Evolutionary conservation across 2,888 invertebrate genomes (phyloP).

Genomic region (Ormyrus rosae): DNA sequence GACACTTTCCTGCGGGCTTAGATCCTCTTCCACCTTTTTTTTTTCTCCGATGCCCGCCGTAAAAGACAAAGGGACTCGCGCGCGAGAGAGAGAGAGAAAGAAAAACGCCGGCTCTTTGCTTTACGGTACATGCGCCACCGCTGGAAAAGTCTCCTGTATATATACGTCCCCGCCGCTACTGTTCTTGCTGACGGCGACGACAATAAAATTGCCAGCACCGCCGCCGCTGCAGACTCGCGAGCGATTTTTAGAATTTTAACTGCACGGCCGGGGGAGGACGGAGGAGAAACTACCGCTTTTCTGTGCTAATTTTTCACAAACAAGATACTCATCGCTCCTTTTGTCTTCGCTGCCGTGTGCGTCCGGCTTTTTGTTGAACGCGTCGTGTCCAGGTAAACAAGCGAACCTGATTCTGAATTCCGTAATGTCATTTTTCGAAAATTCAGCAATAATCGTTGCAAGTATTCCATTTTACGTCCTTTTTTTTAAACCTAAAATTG

Average conservation of each 20-base stretch:
- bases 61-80: constrained; percentile 4
- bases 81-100: neutral
- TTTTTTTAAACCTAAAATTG: too few species aligned
- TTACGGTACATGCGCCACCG: neutral
- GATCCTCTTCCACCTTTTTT: constrained; percentile 3
- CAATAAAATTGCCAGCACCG: neutral
- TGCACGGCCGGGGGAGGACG: too few species aligned
- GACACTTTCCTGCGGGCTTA: constrained; percentile 1
- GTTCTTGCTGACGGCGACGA: neutral
- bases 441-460: too few species aligned
- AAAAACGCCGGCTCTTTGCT: neutral
- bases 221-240: neutral
- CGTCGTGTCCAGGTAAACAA: too few species aligned
- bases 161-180: neutral
- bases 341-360: neutral
- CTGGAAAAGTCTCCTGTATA: too few species aligned
- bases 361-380: constrained; percentile 28
- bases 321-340: neutral
- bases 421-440: too few species aligned
- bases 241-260: constrained; percentile 27
- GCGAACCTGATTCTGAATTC: too few species aligned
- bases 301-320: neutral
- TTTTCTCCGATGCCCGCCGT: neutral
- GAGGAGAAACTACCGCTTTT: constrained; percentile 38
- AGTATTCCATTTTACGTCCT: too few species aligned